These are phyloP conservation scores for Matsumyia berberina DNA, from an alignment of 2,888 invertebrate species.

Conservation along the genomic window DNA sequence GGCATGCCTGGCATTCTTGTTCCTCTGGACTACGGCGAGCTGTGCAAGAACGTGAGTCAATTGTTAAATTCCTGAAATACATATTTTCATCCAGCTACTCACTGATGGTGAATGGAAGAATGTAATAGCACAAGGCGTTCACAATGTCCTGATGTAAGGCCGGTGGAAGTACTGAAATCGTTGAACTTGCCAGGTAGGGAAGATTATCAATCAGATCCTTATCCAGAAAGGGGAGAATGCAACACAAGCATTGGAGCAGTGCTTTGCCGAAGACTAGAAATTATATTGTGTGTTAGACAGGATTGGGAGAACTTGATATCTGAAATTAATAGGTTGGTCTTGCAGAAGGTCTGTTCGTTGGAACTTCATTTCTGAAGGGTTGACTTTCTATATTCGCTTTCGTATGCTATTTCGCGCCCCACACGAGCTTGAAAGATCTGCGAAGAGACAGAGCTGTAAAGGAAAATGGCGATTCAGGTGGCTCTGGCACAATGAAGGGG, in stretches of 20 bases:
- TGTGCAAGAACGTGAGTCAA: slow-evolving; percentile 79
- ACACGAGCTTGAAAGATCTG: too few relatives aligned
- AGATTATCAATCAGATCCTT: slow-evolving; percentile 97
- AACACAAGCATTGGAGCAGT: slow-evolving; percentile 96
- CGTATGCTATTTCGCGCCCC: too few relatives aligned
- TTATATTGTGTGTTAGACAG: neutral
- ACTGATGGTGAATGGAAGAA: slow-evolving; percentile 98
- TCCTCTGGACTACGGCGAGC: slow-evolving; percentile 89
- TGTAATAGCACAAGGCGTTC: slow-evolving; percentile 96
- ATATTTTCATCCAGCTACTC: slow-evolving; percentile 84
- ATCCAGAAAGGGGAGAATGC: slow-evolving; percentile 97
- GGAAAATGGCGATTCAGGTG: too few relatives aligned
- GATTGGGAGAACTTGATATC: neutral
- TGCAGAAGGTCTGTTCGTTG: too few relatives aligned
- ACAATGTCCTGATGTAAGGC: slow-evolving; percentile 97
- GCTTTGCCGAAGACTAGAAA: slow-evolving; percentile 95
- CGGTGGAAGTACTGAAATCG: slow-evolving; percentile 95
- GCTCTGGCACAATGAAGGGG: too few relatives aligned
- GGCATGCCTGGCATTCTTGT: slow-evolving; percentile 91
- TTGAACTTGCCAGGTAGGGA: slow-evolving; percentile 96
- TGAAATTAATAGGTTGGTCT: neutral
- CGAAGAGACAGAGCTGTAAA: too few relatives aligned
- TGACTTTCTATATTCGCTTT: too few relatives aligned
- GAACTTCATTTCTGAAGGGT: too few relatives aligned
- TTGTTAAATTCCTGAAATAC: slow-evolving; percentile 25